Conservation (phyloP, 2,888 invertebrate genomes). For the Aphodius granarius region DNA sequence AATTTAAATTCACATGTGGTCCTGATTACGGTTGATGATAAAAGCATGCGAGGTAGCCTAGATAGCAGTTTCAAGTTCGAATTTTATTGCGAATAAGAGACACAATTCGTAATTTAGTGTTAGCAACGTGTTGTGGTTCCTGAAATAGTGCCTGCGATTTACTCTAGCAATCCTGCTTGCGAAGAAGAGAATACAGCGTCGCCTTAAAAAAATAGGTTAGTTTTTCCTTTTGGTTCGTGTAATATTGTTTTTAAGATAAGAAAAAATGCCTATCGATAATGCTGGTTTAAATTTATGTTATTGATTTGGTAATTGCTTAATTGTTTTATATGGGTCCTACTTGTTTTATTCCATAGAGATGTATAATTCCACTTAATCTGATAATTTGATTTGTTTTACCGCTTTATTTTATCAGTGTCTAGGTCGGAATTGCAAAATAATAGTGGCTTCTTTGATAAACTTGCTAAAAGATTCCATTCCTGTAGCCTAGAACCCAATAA, state of each 20-base stretch:
- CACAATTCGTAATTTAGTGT: not conserved
- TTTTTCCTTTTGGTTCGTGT: no score
- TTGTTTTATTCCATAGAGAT: not conserved
- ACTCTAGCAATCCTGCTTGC: not conserved
- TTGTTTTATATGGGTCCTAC: not conserved
- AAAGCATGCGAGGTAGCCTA: not conserved
- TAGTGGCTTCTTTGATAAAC: no score
- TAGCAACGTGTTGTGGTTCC: not conserved
- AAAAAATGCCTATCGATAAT: not conserved
- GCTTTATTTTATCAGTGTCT: not conserved
- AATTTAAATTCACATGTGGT: not conserved
- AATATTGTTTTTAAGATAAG: not conserved
- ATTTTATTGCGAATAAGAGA: not conserved
- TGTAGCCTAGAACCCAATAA: no score
- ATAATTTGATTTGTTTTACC: not conserved
- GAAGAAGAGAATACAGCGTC: not conserved
- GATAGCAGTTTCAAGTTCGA: not conserved
- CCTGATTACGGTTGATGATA: not conserved
- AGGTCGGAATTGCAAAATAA: no score
- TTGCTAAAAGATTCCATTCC: no score
- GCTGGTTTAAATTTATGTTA: not conserved
- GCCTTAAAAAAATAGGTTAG: not conserved
- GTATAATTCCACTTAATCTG: not conserved
- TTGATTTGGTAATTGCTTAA: not conserved
- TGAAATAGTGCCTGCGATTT: not conserved